phyloP scores from a whole-genome alignment of 2,888 invertebrate genomes.

The Lochmaea crataegi region DNA sequence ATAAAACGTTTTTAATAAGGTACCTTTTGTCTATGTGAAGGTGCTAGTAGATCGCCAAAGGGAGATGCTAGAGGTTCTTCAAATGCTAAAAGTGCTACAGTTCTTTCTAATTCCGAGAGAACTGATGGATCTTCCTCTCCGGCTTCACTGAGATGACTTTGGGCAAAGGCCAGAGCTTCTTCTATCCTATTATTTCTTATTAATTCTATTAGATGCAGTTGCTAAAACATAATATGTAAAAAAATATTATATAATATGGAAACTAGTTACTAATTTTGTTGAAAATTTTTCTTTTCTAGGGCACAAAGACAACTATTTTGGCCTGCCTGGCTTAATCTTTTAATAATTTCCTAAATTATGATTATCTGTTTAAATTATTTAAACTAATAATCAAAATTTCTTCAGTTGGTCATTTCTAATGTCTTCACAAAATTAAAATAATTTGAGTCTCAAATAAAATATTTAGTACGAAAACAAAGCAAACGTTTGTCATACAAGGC shows the following conservation, averaged over 20 bases:
- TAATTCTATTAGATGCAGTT: slow-evolving; percentile 89
- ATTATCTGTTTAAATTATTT: no score
- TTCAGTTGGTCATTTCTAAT: no score
- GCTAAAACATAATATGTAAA: slow-evolving; percentile 66
- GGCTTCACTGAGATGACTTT: slow-evolving; percentile 89
- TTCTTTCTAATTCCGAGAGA: slow-evolving; percentile 88
- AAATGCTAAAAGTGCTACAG: slow-evolving; percentile 94
- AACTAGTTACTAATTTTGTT: background rate
- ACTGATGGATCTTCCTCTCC: slow-evolving; percentile 83
- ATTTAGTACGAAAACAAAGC: no score
- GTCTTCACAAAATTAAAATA: no score
- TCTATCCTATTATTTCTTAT: slow-evolving; percentile 87
- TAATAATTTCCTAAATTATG: no score
- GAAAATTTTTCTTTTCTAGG: no score
- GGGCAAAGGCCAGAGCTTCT: slow-evolving; percentile 90
- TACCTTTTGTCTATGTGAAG: slow-evolving; percentile 94
- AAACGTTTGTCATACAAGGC: no score
- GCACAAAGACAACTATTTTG: no score
- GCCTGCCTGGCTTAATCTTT: no score
- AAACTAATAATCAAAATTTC: no score
- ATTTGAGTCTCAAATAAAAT: no score
- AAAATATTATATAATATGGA: background rate
- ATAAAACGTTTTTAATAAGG: slow-evolving; percentile 7
- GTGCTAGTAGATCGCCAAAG: slow-evolving; percentile 92
- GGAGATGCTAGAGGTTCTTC: slow-evolving; percentile 96